Conservation (phyloP, 1,140 invertebrate species). For the Heliconius hewitsoni region DNA sequence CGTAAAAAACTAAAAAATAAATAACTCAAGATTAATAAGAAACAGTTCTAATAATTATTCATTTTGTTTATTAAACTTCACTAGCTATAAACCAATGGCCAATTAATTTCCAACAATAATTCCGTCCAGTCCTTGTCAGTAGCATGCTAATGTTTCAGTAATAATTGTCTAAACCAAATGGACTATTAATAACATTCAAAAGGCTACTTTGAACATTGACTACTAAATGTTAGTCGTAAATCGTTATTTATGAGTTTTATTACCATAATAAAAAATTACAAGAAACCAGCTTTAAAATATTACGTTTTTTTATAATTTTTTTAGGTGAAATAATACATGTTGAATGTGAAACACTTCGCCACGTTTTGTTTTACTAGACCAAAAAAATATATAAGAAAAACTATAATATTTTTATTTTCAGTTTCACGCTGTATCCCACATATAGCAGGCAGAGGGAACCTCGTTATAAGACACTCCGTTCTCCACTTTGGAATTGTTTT, state of each 20-base stretch:
- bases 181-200: conserved; percentile 12
- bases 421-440: too few relatives aligned
- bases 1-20: neutral
- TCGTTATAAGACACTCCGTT: too few relatives aligned
- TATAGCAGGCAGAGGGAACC: too few relatives aligned
- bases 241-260: neutral
- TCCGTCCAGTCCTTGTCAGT: conserved; percentile 20
- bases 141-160: conserved; percentile 16
- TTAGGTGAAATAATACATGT: too few relatives aligned
- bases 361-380: too few relatives aligned
- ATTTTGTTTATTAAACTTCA: neutral
- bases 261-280: too few relatives aligned
- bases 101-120: conserved; percentile 25
- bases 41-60: neutral
- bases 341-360: too few relatives aligned
- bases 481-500: too few relatives aligned
- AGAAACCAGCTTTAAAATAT: too few relatives aligned
- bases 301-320: too few relatives aligned
- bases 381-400: too few relatives aligned
- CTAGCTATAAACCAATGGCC: neutral
- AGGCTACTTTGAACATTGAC: neutral
- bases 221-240: neutral
- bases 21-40: neutral
- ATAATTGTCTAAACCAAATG: conserved; percentile 29
- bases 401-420: neutral